phyloP scores from a whole-genome alignment of 2,113 vertebrate genomes.

The Chamaetylas fuelleborni region DNA sequence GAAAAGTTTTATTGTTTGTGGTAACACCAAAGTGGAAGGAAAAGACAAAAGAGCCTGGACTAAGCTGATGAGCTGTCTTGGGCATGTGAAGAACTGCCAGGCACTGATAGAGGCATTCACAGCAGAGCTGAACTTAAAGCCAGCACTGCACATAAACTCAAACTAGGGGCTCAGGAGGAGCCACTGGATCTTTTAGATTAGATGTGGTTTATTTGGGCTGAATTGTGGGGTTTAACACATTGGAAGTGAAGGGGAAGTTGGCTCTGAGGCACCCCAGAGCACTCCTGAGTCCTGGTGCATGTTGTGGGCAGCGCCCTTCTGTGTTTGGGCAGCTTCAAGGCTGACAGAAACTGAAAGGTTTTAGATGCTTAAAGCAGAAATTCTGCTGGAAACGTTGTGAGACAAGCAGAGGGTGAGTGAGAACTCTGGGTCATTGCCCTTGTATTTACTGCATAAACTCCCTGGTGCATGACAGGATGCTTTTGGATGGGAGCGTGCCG shows the following conservation, averaged over 20 bases:
- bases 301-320: background rate
- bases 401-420: background rate
- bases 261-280: background rate
- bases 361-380: background rate
- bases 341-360: background rate
- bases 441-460: background rate
- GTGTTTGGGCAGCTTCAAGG: fast-evolving
- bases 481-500: background rate
- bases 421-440: background rate
- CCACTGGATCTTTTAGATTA: background rate
- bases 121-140: background rate
- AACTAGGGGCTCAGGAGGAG: background rate
- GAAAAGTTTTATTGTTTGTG: background rate
- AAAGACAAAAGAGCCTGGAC: background rate
- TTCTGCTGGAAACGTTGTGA: background rate
- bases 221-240: background rate
- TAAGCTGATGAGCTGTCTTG: background rate
- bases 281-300: background rate
- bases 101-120: background rate
- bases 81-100: background rate
- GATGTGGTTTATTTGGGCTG: background rate
- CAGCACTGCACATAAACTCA: background rate
- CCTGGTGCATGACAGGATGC: background rate
- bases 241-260: background rate
- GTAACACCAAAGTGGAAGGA: background rate